These are phyloP conservation scores for Drosophila fulvimacula DNA, from an alignment of 2,888 invertebrate species.

Conservation along the genomic window DNA sequence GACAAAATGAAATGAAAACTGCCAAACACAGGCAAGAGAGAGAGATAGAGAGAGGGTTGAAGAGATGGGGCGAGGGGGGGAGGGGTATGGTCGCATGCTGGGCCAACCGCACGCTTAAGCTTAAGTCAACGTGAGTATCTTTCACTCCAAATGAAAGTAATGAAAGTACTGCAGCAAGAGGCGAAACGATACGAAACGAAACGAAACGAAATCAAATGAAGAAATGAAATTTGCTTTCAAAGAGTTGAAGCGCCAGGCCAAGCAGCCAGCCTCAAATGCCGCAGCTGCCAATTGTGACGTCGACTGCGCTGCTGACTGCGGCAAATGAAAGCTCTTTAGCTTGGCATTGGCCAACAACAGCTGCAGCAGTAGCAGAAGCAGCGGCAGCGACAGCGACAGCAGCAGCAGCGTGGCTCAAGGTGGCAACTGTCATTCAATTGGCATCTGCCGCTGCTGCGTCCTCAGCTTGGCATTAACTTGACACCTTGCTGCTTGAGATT, in stretches of 20 bases:
- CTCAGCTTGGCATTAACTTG: constrained; percentile 75
- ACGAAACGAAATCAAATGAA: constrained; percentile 78
- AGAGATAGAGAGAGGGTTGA: background rate
- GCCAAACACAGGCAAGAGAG: constrained; percentile 21
- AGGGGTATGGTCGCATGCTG: constrained; percentile 42
- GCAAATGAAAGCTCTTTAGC: constrained; percentile 69
- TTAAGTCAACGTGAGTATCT: constrained; percentile 61
- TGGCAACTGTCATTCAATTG: constrained; percentile 78
- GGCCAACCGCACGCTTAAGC: constrained; percentile 36
- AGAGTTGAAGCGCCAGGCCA: constrained; percentile 15
- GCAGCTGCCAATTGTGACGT: constrained; percentile 45
- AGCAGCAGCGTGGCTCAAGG: constrained; percentile 66
- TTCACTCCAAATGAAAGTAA: constrained; percentile 80
- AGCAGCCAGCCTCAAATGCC: constrained; percentile 41
- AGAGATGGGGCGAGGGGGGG: background rate
- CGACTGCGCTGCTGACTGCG: constrained; percentile 27
- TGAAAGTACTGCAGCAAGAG: constrained; percentile 67
- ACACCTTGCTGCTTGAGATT: constrained; percentile 70
- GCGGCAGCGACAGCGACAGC: constrained; percentile 53
- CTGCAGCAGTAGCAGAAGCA: constrained; percentile 59
- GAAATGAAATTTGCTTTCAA: constrained; percentile 79
- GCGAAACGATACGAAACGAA: constrained; percentile 28
- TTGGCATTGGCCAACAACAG: constrained; percentile 60
- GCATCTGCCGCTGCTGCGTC: constrained; percentile 46
- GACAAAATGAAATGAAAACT: constrained; percentile 52